Base-by-base conservation (phyloP, 2,113 vertebrate genomes). In the Sapajus apella region DNA sequence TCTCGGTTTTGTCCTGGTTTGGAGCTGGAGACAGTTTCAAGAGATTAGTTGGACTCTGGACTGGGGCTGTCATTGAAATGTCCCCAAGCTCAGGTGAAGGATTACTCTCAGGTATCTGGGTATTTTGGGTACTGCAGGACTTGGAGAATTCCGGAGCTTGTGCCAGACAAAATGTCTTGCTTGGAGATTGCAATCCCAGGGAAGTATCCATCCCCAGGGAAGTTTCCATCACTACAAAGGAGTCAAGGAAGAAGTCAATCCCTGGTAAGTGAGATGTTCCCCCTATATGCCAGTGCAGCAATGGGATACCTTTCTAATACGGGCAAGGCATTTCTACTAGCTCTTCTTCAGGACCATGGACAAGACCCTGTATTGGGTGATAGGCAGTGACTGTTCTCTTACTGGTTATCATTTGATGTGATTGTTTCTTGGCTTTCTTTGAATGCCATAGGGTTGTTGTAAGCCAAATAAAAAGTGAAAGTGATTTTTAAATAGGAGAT, bases 191-290 rank as follows among this genome's bases (percentile, higher is more conserved):
- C 3, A 56, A 30, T 61, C 76, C 55, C 43, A 90, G 70, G 37
- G 95, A 64, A 25, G 82, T 81, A 25, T 97, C 76, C 80, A 92
- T 92, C 37, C 43, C 64, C 35, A 75, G 40, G 27, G 77, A 58
- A 18, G 56, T 76, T 16, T 98, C 87, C 93, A 76, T 91, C 80
- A 83, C 97, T 97, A 50, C 32, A 95, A 96, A 87, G 50, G 20
- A 96, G 95, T 84, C 37, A 92, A 82, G 58, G 55, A 40, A 84
- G 35, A 88, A 91, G 25, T 97, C 55, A 97, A 11, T 77, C 10
- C 70, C 10, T 52, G 13, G 32, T 85, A 37, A 90, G 9, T 58
- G 73, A 88, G 66, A 58, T 50, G 32, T 8, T 75, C n/a, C 13
- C 11, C 2, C 8, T 40, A 16, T 21, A 30, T 4, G 50, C 12